Conservation (phyloP, 2,797 vertebrate species). For the Tokudaia tokunoshimensis region DNA sequence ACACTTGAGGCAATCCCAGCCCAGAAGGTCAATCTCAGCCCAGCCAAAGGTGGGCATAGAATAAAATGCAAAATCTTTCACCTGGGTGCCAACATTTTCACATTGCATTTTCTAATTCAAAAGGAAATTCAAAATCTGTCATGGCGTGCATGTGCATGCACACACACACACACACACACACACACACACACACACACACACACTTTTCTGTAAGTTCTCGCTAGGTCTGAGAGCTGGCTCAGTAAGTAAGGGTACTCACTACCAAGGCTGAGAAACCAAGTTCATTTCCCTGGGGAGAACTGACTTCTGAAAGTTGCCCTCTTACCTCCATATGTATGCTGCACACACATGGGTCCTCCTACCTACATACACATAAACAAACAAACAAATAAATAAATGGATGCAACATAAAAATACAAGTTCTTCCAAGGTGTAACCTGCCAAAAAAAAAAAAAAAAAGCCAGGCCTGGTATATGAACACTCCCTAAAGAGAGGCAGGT, state of each 20-base stretch:
- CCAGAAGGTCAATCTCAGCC: not conserved
- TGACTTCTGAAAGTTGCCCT: not conserved
- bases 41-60: not conserved
- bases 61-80: slow-evolving; percentile 63
- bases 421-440: not conserved
- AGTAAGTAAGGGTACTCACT: not conserved
- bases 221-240: not conserved
- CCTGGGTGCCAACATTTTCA: slow-evolving; percentile 40
- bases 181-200: not conserved
- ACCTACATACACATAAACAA: not conserved
- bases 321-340: not conserved
- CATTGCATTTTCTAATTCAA: slow-evolving; percentile 69
- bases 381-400: not conserved
- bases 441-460: not conserved
- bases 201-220: not conserved
- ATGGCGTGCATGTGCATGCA: not conserved
- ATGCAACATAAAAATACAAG: slow-evolving; percentile 17
- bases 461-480: not conserved
- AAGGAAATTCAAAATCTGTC: slow-evolving; percentile 62
- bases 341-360: not conserved
- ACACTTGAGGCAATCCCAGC: slow-evolving; percentile 47
- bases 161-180: not conserved
- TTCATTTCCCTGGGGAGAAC: not conserved
- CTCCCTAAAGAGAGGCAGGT: not conserved
- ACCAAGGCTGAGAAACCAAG: not conserved